These are phyloP conservation scores for Hylia prasina DNA, from an alignment of 2,113 vertebrate species.

Conservation along the genomic window DNA sequence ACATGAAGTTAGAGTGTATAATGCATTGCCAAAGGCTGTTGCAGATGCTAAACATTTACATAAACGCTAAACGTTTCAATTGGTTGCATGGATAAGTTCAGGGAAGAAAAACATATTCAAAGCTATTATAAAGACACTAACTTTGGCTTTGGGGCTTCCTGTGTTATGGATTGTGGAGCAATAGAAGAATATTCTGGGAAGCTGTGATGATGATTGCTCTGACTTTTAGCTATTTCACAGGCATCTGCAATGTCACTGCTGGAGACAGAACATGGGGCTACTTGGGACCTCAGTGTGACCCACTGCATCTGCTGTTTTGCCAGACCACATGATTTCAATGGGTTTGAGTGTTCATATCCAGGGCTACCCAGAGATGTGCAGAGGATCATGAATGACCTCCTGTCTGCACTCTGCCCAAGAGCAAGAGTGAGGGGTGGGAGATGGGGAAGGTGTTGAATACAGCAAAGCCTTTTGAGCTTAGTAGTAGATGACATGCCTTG, in stretches of 20 bases:
- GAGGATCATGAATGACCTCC: background rate
- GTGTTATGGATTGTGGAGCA: background rate
- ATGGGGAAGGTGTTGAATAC: background rate
- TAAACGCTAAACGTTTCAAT: background rate
- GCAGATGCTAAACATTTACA: conserved; percentile 9
- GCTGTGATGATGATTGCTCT: background rate
- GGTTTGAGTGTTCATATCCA: background rate
- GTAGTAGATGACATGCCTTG: background rate
- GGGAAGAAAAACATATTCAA: background rate
- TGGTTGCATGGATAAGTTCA: background rate
- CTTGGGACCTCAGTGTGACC: background rate
- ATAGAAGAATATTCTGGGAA: background rate
- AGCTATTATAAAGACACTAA: background rate
- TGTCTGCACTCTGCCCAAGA: background rate
- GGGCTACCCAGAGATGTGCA: background rate
- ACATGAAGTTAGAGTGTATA: background rate
- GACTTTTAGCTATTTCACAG: background rate
- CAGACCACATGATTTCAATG: background rate
- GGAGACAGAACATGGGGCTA: background rate
- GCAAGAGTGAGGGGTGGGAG: background rate
- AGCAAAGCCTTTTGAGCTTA: background rate
- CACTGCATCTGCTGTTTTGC: background rate
- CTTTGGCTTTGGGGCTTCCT: background rate
- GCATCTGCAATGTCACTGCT: background rate
- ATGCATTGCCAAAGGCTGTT: background rate